Base-by-base conservation (phyloP, 2,797 vertebrate species). In the Myripristis jacobus region DNA sequence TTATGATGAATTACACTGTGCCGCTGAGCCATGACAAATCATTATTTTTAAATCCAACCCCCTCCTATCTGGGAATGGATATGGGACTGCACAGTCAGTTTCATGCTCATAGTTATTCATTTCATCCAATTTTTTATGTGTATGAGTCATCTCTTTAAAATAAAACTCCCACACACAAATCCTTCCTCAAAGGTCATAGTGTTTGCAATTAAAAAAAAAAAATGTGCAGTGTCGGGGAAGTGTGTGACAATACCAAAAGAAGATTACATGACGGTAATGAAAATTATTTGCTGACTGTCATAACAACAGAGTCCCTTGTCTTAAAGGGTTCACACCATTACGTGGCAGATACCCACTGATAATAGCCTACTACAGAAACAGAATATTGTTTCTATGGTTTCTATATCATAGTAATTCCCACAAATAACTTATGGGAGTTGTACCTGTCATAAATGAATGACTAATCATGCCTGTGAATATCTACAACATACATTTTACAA, bases 81-180 rank as follows among this genome's bases (percentile, higher is more conserved):
- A 44, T 44, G 21, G 38, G 41, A 25, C 12, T 55, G 22, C 36
- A 22, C 63, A 69, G 60, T 77, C 66, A 70, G 25, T 80, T 70
- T 81, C 59, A 66, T 62, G 43, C 64, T 73, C 24, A 60, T 51
- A 54, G n/a, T 61, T 64, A 60, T 75, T 77, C 36, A 60, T 60
- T 81, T 65, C 61, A 60, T 27, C 11, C n/a, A 27, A 10, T 43
- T 60, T 1, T 65, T 36, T 18, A 12, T 2, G 8, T 66, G 22
- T 54, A n/a, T 85, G 81, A 86, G 60, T 82, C 65, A 86, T 79
- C 38, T 50, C 46, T 78, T 75, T 75, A 21, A 84, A 86, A 80
- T 81, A 65, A 81, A 80, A 75, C 73, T 58, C 57, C 72, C 54
- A 19, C 71, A 51, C 29, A 41, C 29, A 84, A 77, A 74, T 82